Evolutionary conservation across 1,140 invertebrate genomes (phyloP).

Genomic region (Drosophila repleta): DNA sequence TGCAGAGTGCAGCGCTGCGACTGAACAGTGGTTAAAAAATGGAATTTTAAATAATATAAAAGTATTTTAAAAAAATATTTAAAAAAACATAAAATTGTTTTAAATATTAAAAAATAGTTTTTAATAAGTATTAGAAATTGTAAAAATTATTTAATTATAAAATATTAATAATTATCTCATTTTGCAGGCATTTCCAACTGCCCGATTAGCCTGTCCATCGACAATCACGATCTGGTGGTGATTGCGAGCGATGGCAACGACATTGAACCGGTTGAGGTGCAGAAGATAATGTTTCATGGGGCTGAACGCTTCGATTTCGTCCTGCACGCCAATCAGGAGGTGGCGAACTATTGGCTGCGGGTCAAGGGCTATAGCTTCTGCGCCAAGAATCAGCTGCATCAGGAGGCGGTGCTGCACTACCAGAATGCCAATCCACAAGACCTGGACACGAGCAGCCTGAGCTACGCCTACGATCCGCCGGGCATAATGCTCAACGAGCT

Average conservation of each 20-base stretch:
- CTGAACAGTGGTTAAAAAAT: no score
- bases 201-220: conserved; percentile 88
- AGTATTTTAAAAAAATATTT: not conserved
- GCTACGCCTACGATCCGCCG: conserved; percentile 66
- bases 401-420: conserved; percentile 76
- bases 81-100: no score
- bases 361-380: conserved; percentile 78
- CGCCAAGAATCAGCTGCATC: conserved; percentile 67
- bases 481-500: conserved; percentile 67
- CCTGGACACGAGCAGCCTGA: conserved; percentile 52
- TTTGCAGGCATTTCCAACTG: conserved; percentile 87
- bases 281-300: conserved; percentile 87
- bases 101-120: no score
- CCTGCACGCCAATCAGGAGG: conserved; percentile 86
- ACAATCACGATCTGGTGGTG: conserved; percentile 88
- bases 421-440: conserved; percentile 53
- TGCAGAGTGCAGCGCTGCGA: no score
- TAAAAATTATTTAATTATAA: no score
- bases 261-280: conserved; percentile 86
- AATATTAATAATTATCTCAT: not conserved
- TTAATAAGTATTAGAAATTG: no score
- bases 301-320: conserved; percentile 91
- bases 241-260: conserved; percentile 91
- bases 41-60: no score
- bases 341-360: conserved; percentile 86